Conservation (phyloP, 2,797 vertebrate species). For the Anas bahamensis region DNA sequence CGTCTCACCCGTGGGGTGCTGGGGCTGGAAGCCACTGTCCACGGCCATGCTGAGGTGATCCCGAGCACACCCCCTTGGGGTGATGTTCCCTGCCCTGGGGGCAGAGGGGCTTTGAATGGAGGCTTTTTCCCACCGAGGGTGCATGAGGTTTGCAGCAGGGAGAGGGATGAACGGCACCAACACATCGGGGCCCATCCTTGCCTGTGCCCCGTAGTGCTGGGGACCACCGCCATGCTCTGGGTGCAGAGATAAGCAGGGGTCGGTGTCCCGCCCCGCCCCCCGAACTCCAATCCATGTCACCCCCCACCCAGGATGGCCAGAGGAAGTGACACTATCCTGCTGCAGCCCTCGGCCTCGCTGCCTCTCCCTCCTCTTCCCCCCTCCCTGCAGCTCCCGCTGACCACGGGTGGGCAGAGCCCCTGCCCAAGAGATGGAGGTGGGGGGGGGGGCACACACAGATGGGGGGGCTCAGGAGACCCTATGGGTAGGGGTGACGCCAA, state of each 20-base stretch:
- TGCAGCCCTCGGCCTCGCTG: accelerated
- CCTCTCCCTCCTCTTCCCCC: not conserved
- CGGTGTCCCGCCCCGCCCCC: not conserved
- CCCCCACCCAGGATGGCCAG: not conserved
- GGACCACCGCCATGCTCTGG: not conserved
- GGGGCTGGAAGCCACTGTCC: accelerated
- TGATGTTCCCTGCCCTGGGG: too few species aligned
- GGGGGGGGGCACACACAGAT: too few species aligned
- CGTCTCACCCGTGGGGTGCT: accelerated
- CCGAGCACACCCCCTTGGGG: too few species aligned
- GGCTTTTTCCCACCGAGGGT: accelerated
- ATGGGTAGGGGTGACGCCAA: not conserved
- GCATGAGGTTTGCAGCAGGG: too few species aligned
- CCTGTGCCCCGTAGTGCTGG: not conserved
- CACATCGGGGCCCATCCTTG: accelerated
- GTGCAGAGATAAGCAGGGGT: not conserved
- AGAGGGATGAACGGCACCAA: accelerated
- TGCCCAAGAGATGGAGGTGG: not conserved
- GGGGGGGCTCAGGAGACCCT: not conserved
- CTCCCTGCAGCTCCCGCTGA: too few species aligned
- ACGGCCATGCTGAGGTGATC: not conserved
- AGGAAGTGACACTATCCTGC: slow-evolving; percentile 23
- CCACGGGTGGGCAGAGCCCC: not conserved
- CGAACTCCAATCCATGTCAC: too few species aligned
- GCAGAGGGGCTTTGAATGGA: too few species aligned